Evolutionary conservation across 2,113 vertebrate genomes (phyloP).

Genomic region (Cololabis saira): DNA sequence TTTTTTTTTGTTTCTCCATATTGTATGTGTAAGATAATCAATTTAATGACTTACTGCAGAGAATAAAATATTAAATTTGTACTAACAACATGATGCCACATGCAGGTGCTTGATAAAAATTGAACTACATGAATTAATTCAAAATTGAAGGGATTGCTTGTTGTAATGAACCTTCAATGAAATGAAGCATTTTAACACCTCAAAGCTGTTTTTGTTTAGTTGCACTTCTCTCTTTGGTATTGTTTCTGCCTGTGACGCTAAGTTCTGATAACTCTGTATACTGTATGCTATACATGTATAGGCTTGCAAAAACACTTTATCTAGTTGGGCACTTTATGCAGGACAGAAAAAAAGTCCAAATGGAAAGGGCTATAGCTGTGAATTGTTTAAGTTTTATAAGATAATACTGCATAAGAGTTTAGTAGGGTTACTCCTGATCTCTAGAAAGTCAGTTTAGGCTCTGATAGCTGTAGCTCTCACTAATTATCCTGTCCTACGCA

Average conservation of each 20-base stretch:
- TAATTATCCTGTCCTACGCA: constrained; percentile 69
- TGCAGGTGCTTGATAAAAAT: not conserved
- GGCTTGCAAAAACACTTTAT: too few species aligned
- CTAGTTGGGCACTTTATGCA: not conserved
- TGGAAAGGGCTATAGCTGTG: not conserved
- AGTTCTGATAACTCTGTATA: too few species aligned
- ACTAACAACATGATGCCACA: constrained; percentile 1
- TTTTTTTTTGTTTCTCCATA: constrained; percentile 2
- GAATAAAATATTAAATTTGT: not conserved
- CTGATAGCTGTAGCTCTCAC: constrained; percentile 76
- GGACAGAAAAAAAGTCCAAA: not conserved
- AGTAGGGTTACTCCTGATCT: constrained; percentile 3
- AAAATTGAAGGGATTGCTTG: not conserved
- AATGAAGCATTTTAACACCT: too few species aligned
- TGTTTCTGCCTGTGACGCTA: too few species aligned
- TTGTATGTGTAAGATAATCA: too few species aligned
- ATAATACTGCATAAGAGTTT: too few species aligned
- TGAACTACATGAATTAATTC: not conserved
- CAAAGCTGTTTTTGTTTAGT: too few species aligned
- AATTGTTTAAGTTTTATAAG: too few species aligned
- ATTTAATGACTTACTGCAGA: too few species aligned
- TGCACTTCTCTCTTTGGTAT: too few species aligned
- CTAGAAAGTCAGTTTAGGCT: constrained; percentile 30
- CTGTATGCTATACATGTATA: too few species aligned
- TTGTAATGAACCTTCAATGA: not conserved